phyloP scores from a whole-genome alignment of 2,888 invertebrate genomes.

The Melikaiella ostensackeni region DNA sequence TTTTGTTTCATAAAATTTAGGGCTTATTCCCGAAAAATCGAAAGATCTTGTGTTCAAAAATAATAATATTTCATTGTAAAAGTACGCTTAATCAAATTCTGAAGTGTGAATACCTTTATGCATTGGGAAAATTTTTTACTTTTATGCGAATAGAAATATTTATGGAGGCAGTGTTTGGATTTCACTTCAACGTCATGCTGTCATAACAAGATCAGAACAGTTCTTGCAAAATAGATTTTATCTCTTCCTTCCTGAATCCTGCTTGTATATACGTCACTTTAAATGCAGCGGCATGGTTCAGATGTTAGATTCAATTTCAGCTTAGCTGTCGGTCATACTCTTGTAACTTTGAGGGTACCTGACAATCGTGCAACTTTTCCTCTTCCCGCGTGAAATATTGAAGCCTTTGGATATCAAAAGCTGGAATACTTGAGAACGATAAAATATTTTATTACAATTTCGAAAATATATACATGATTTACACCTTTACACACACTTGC shows the following conservation, averaged over 20 bases:
- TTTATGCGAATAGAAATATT: background rate
- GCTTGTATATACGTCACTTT: slow-evolving; percentile 27
- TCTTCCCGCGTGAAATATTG: slow-evolving; percentile 10
- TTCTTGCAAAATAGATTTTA: slow-evolving; percentile 32
- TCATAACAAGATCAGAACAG: slow-evolving; percentile 35
- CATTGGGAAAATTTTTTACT: background rate
- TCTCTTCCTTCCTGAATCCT: slow-evolving; percentile 29
- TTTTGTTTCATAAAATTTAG: too few relatives aligned
- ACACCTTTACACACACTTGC: too few relatives aligned
- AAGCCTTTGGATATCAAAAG: slow-evolving; percentile 1
- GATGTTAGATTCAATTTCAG: slow-evolving; percentile 38
- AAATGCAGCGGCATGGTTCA: slow-evolving; percentile 28
- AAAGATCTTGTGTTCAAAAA: too few relatives aligned
- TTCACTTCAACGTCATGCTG: slow-evolving; percentile 22
- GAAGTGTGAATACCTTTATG: background rate
- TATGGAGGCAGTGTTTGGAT: background rate
- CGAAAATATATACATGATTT: background rate
- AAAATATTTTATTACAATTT: background rate
- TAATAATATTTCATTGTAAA: too few relatives aligned
- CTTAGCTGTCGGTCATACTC: slow-evolving; percentile 35
- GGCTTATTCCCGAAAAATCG: too few relatives aligned
- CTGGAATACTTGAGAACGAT: background rate
- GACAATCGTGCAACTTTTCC: slow-evolving; percentile 20
- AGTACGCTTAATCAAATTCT: background rate
- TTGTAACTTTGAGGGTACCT: slow-evolving; percentile 11